Percentiles rank a stretch among this genome's conserved stretches.
phyloP scores from a whole-genome alignment of 2,113 vertebrate species.

The Pyxicephalus adspersus region DNA sequence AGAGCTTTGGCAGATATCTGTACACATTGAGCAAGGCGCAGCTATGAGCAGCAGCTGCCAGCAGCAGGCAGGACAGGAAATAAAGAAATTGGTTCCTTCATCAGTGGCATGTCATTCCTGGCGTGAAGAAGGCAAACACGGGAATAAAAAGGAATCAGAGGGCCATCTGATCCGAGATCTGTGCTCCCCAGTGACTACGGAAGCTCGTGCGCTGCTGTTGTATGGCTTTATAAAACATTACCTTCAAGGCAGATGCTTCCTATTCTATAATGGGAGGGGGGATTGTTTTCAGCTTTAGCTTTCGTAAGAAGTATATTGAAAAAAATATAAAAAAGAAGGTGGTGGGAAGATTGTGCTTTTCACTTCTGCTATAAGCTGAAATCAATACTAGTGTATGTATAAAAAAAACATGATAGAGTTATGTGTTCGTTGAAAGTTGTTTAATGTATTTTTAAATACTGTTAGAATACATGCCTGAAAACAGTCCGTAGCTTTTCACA shows the following conservation, averaged over 20 bases:
- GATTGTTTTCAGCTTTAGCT: not conserved
- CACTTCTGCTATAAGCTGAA: too few species aligned
- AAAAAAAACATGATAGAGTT: too few species aligned
- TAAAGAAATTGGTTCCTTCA: conserved; percentile 47
- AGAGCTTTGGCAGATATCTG: conserved; percentile 55
- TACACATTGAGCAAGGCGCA: conserved; percentile 51
- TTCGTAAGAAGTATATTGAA: not conserved
- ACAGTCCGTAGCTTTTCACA: too few species aligned
- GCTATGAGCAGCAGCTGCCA: not conserved
- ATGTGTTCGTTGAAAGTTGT: too few species aligned
- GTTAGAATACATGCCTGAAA: too few species aligned
- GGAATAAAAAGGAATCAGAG: conserved; percentile 52
- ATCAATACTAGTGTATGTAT: too few species aligned
- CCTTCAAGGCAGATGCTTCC: conserved; percentile 36
- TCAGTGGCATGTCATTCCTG: conserved; percentile 49
- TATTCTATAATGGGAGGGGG: not conserved
- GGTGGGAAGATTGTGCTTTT: too few species aligned
- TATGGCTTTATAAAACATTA: conserved; percentile 32
- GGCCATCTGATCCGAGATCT: conserved; percentile 45
- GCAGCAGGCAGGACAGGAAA: conserved; percentile 23
- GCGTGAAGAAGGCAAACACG: conserved; percentile 49
- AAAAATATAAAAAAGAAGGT: too few species aligned
- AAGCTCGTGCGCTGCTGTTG: conserved; percentile 26
- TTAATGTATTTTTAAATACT: too few species aligned
- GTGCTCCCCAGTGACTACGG: conserved; percentile 37